Percentiles rank a stretch among this genome's conserved stretches.
Conservation (phyloP, 30 jellyfish, hydroid and myxozoan genomes). For the Pelagia noctiluca region DNA sequence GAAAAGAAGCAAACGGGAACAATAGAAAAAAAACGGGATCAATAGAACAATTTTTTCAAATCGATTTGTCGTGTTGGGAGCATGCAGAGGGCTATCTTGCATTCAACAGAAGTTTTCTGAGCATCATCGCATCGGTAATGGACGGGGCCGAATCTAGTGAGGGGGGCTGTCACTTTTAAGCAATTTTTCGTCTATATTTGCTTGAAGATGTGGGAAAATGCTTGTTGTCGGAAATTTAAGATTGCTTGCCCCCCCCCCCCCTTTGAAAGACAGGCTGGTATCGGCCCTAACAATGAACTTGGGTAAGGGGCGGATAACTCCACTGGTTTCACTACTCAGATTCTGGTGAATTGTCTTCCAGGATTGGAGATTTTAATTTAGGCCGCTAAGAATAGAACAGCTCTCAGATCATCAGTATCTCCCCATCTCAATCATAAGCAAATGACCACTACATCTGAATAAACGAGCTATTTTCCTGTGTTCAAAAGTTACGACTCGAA, state of each 20-base stretch:
- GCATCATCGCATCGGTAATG: constrained; percentile 5
- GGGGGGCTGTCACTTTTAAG: too few species aligned
- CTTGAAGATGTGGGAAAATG: too few species aligned
- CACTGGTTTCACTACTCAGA: background rate
- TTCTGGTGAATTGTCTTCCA: too few species aligned
- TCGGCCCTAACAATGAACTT: constrained; percentile 2
- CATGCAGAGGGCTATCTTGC: constrained; percentile 1
- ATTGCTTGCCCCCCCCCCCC: too few species aligned
- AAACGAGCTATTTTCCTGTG: background rate
- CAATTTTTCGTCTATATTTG: too few species aligned
- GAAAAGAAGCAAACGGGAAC: background rate
- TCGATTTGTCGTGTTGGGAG: background rate
- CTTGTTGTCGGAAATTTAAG: too few species aligned
- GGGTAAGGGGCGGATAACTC: background rate
- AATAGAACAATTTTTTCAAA: background rate
- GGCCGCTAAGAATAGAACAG: too few species aligned
- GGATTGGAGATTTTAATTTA: background rate
- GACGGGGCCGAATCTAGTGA: too few species aligned
- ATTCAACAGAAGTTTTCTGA: background rate
- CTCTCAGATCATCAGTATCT: too few species aligned
- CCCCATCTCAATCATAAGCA: constrained; percentile 1
- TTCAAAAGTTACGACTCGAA: background rate
- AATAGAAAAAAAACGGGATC: background rate
- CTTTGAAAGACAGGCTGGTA: too few species aligned
- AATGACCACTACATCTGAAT: background rate